These are phyloP conservation scores for Gallinago nigripennis DNA, from an alignment of 2,797 vertebrate genomes.

Conservation along the genomic window DNA sequence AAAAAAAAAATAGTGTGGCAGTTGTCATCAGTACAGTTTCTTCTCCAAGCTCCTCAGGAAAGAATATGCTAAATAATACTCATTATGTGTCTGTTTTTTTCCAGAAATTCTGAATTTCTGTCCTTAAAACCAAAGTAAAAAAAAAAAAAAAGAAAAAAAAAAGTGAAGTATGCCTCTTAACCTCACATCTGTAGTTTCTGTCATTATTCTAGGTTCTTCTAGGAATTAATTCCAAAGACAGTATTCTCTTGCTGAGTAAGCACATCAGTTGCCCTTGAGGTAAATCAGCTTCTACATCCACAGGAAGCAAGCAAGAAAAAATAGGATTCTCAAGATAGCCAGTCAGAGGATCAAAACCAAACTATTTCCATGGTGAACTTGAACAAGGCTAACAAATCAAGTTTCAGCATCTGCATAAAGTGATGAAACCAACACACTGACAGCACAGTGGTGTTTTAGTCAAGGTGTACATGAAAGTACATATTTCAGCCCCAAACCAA, in stretches of 20 bases:
- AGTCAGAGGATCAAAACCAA: not conserved
- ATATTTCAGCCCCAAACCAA: not conserved
- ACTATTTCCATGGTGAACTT: not conserved
- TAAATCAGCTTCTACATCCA: not conserved
- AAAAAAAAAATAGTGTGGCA: not conserved
- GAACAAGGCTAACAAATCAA: not conserved
- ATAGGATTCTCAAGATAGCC: not conserved
- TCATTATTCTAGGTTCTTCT: not conserved
- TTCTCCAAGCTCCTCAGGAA: not conserved
- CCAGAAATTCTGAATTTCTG: not conserved
- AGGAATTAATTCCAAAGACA: not conserved
- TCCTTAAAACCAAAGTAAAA: not conserved
- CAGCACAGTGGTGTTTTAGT: not conserved
- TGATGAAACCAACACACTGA: not conserved
- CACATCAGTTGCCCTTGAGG: not conserved
- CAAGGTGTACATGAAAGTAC: not conserved
- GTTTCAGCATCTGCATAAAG: not conserved
- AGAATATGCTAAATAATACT: not conserved
- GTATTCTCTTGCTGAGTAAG: slow-evolving; percentile 7
- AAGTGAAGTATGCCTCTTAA: not conserved
- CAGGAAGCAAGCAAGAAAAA: not conserved
- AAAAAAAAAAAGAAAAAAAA: not conserved
- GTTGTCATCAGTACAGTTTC: not conserved
- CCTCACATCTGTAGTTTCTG: not conserved
- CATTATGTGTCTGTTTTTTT: not conserved